Base-by-base conservation (phyloP, 2,888 invertebrate species). In the Sycophila texana region DNA sequence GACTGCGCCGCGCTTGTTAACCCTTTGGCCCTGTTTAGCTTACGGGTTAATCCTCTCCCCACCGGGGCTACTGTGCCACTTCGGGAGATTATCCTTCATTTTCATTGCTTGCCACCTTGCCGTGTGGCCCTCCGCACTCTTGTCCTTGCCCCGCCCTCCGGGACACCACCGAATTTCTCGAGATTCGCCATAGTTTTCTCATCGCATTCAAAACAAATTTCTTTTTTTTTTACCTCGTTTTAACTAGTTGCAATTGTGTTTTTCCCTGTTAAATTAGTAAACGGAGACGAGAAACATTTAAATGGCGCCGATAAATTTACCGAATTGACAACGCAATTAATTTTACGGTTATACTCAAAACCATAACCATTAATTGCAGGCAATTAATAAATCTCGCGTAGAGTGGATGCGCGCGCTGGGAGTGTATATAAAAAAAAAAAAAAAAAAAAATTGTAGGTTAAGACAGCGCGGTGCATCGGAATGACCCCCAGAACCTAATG, bases 31-130 rank as follows among this genome's bases (percentile, higher is more conserved):
- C 60, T 20, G n/a, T 58, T 30, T 65, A 16, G 20, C 14, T 57
- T 80, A 77, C 74, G 77, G 83, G 79, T 68, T 47, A 78, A 78
- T 26, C 65, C 73, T 49, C 61, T 68, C 57, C n/a, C 18, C 30
- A 30, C 22, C 26, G 60, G 49, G 68, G 60, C 74, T 51, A 71
- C 77, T 65, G 58, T 72, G 66, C 58, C 51, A 51, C 22, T 75
- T 13, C 13, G 20, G 2, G 18, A 20, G 55, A 74, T 70, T 22
- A 71, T 77, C 78, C 72, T 71, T 49, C 66, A 39, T 49, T 70
- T 74, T 79, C 58, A n/a, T 51, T 68, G 68, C 73, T 49, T 63
- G 51, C 80, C n/a, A 53, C 63, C 75, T 55, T 79, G 73, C 68
- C 70, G 61, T 58, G 68, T 68, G 51, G 58, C 77, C 77, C 65